Base-by-base conservation (phyloP, 2,888 invertebrate species). In the Sisyra nigra region DNA sequence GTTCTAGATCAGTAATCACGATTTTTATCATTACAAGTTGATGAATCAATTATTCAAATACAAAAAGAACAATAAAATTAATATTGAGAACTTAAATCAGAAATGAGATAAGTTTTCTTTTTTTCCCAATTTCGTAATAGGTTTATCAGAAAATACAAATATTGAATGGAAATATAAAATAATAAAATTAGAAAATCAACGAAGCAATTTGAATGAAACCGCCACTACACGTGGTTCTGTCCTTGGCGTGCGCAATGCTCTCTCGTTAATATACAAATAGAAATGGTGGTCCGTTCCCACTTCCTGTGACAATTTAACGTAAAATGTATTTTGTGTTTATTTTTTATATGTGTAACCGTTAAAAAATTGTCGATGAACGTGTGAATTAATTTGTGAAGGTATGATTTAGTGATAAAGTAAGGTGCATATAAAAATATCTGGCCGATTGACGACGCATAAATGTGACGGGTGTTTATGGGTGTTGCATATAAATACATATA, bases 251-350 rank as follows among this genome's bases (percentile, higher is more conserved):
- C 44, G 41, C 19, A 14, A 33, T 15, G 43, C 29, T 30, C 31
- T 14, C 6, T 37, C 18, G 46, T 42, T 46, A 46, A 48, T 44
- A 44, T 45, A 45, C 45, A 45, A 47, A 45, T 46, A 46, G 57
- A 57, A 57, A 59, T 59, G 59, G 59, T 57, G 58, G 57, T 54
- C 54, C 51, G 48, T 51, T 47, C 49, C 50, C 47, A 52, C 52
- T 51, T 43, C 43, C 43, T 43, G 43, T 38, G 30, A 43, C 43
- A 43, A 43, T 41, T 41, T 41, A 19, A 13, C 34, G 18, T 30
- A 41, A 41, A 41, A 33, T 33, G 33, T 41, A 34, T 41, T 41
- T 41, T 19, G 24, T 41, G 30, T 33, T 24, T n/a, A 19, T 41
- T 34, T 33, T 14, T 29, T 17, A 41, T 15, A 24, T 34, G 18